Base-by-base conservation (phyloP, 2,888 invertebrate genomes). In the Prostheceraeus crozeri region DNA sequence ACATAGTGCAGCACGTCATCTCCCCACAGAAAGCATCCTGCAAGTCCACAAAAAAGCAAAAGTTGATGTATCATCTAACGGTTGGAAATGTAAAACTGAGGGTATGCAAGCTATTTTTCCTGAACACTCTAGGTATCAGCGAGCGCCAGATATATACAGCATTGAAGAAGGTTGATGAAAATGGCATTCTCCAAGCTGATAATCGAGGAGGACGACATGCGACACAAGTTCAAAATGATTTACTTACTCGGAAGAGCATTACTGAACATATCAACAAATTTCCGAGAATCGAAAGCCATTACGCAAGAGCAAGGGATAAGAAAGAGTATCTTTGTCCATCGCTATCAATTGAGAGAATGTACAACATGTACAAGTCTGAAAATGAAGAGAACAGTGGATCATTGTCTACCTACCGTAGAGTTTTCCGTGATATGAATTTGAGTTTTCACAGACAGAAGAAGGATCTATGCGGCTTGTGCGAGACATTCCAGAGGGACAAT, bases 391-490 rank as follows among this genome's bases (percentile, higher is more conserved):
- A n/a, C n/a, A n/a, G n/a, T n/a, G n/a, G n/a, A n/a, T n/a, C n/a
- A n/a, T n/a, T n/a, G n/a, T n/a, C 14, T 40, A 40, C 40, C 14
- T 33, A 33, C n/a, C 33, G 14, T 21, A 40, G 14, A 21, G 40
- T 40, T 21, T 40, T 40, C 40, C 14, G n/a, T 14, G 14, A 14
- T 40, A 16, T 40, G 40, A 40, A 40, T 40, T 21, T 40, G 16
- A n/a, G 40, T 21, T 40, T 40, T 21, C 40, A 40, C 40, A 14
- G 19, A 16, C 40, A 14, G 6, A 40, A 40, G 40, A 40, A 40
- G 19, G 4, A 40, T 40, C 40, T 16, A 40, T 40, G 40, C 19
- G 40, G 40, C 19, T 4, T 40, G 19, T 40, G 40, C 19, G 16
- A 40, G 19, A 16, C 40, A 14, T 8, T 16, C 19, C 6, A 16